Evolutionary conservation across 1,140 invertebrate species (phyloP).

Genomic region (Physella acuta): DNA sequence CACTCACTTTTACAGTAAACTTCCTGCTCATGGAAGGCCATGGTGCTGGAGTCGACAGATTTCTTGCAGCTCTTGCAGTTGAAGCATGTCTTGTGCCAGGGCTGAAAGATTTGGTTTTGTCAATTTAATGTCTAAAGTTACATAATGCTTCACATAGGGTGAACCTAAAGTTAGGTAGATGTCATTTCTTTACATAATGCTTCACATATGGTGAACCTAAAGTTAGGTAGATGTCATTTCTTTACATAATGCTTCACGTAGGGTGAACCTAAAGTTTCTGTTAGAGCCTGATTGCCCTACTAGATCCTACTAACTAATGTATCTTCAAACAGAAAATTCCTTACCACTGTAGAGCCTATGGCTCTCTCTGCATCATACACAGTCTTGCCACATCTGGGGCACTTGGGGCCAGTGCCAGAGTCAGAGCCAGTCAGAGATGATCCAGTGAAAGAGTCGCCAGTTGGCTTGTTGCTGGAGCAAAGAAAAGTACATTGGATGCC

Average conservation of each 20-base stretch:
- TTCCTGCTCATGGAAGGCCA: slow-evolving; percentile 46
- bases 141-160: no score
- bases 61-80: slow-evolving; percentile 49
- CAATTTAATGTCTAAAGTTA: no score
- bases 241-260: no score
- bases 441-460: slow-evolving; percentile 6
- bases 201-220: no score
- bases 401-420: slow-evolving; percentile 59
- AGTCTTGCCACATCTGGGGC: slow-evolving; percentile 63
- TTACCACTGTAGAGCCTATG: slow-evolving; percentile 98
- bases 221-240: no score
- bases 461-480: slow-evolving; percentile 2
- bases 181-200: no score
- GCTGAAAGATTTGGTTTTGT: no score
- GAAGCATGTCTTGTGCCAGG: slow-evolving; percentile 53
- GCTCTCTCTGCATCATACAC: slow-evolving; percentile 67
- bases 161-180: no score
- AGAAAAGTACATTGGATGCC: no score
- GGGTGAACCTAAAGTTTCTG: no score
- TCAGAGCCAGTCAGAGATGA: slow-evolving; percentile 13
- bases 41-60: slow-evolving; percentile 43
- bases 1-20: slow-evolving; percentile 52
- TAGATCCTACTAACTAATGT: no score
- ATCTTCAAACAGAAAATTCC: slow-evolving; percentile 60
- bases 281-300: no score